phyloP scores from a whole-genome alignment of 2,797 vertebrate genomes.

The Alca torda region DNA sequence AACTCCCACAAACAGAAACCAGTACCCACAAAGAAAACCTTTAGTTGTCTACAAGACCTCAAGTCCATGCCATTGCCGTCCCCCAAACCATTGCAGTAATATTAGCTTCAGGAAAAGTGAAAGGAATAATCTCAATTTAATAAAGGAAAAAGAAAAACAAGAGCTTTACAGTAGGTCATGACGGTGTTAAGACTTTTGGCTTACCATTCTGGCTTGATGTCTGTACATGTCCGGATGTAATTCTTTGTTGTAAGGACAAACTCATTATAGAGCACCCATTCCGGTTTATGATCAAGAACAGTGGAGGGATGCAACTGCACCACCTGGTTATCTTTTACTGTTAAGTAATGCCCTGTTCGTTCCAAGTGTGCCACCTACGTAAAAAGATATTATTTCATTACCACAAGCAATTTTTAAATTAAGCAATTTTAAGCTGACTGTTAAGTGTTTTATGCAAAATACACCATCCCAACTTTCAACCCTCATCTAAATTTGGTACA shows the following conservation, averaged over 20 bases:
- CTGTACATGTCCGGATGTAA: slow-evolving; percentile 97
- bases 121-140: neutral
- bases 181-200: neutral
- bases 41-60: neutral
- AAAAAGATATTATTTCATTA: slow-evolving; percentile 19
- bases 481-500: neutral
- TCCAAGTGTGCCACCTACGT: slow-evolving; percentile 95
- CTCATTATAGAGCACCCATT: slow-evolving; percentile 99
- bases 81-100: neutral
- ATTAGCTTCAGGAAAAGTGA: neutral
- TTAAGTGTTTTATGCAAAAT: neutral
- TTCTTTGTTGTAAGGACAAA: slow-evolving; percentile 99
- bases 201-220: slow-evolving; percentile 98
- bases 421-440: neutral
- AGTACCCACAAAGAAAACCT: neutral
- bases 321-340: slow-evolving; percentile 98
- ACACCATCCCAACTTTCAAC: neutral
- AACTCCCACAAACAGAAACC: neutral
- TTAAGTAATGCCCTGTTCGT: slow-evolving; percentile 96
- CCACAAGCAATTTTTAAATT: neutral
- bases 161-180: neutral
- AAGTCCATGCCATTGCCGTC: neutral
- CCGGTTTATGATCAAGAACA: slow-evolving; percentile 97
- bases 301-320: slow-evolving; percentile 98
- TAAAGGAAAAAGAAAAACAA: fast-evolving